Percentiles rank a stretch among this genome's conserved stretches.
Conservation (phyloP, 2,888 invertebrate species). For the Pristionchus exspectatus region DNA sequence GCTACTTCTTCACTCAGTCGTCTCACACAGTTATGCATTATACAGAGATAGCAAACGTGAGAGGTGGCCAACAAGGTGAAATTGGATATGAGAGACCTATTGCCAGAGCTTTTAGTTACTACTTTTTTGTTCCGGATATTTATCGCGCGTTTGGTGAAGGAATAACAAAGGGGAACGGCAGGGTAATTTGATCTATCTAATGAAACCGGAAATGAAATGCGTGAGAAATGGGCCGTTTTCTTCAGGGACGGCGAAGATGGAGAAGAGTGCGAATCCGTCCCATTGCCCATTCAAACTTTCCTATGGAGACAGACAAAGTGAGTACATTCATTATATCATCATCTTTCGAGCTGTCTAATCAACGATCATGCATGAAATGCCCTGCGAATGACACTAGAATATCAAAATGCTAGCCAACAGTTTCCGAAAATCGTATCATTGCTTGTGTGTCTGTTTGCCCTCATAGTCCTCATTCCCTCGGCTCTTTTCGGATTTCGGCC, state of each 20-base stretch:
- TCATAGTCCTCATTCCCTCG: constrained; percentile 30
- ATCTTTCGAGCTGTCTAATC: not conserved
- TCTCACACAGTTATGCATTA: constrained; percentile 42
- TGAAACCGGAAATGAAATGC: not conserved
- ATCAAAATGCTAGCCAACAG: not conserved
- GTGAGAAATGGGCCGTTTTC: not conserved
- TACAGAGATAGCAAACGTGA: constrained; percentile 17
- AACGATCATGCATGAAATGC: not conserved
- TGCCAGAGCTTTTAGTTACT: not conserved
- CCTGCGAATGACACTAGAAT: not conserved
- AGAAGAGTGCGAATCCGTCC: constrained; percentile 86
- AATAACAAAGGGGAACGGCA: not conserved
- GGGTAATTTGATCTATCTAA: constrained; percentile 1
- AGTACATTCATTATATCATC: constrained; percentile 55
- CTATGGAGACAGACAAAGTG: constrained; percentile 95
- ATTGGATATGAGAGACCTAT: not conserved
- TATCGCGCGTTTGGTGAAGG: not conserved
- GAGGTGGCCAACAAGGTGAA: not conserved
- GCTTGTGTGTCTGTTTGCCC: constrained; percentile 26
- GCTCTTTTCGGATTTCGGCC: constrained; percentile 24
- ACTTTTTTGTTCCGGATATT: not conserved
- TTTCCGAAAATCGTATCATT: not conserved
- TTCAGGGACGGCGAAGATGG: constrained; percentile 74
- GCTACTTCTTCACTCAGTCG: not conserved
- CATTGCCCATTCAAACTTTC: constrained; percentile 96